Evolutionary conservation across 2,113 vertebrate genomes (phyloP).

Genomic region (Diadophis punctatus): DNA sequence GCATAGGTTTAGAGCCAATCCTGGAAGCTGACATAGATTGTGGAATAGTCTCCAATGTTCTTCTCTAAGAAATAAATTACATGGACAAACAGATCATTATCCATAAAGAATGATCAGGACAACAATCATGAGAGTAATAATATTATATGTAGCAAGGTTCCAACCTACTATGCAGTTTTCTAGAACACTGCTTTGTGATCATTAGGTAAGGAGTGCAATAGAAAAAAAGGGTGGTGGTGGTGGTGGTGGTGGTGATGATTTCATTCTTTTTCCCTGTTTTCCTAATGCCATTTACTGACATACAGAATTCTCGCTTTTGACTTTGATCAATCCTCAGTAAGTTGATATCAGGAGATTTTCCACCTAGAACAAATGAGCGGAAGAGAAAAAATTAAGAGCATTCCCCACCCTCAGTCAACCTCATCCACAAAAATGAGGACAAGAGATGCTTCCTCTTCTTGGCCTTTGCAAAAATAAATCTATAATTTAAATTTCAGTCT

Average conservation of each 20-base stretch:
- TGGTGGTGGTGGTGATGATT: background rate
- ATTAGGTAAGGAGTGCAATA: background rate
- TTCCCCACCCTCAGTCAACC: background rate
- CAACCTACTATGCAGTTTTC: background rate
- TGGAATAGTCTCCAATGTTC: constrained; percentile 1
- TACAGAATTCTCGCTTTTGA: background rate
- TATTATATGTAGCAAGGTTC: background rate
- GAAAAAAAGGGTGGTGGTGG: background rate
- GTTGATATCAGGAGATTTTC: background rate
- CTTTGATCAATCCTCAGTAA: background rate
- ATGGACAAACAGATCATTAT: background rate
- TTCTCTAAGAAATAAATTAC: constrained; percentile 30
- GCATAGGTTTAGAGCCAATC: background rate
- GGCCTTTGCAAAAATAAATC: background rate
- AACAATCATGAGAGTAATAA: background rate
- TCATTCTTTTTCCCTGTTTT: background rate
- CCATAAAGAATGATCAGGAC: background rate
- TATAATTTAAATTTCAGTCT: background rate
- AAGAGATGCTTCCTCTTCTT: background rate
- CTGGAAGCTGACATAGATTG: background rate
- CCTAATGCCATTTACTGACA: background rate
- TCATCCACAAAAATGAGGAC: background rate
- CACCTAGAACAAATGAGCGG: background rate
- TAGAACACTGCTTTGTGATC: background rate
- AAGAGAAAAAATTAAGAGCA: background rate